Base-by-base conservation (phyloP, 2,113 vertebrate species). In the Nibea coibor region DNA sequence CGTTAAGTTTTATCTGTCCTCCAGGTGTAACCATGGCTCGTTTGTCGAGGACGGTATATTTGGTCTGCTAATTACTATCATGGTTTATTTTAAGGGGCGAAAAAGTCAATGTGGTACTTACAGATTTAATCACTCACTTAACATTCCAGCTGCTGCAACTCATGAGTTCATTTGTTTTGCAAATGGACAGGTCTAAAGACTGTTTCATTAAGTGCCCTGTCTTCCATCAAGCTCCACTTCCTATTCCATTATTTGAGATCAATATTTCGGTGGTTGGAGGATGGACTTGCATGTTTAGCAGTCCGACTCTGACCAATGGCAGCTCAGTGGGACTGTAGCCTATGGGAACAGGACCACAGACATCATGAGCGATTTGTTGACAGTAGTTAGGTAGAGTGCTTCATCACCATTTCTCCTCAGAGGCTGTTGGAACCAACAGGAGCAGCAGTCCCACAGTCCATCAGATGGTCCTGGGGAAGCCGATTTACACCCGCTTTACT, bases 231-330 rank as follows among this genome's bases (percentile, higher is more conserved):
- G 63, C 47, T 56, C 50, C 15, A 20, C 72, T 91, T 90, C 72
- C 81, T 72, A 24, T 71, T 73, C 68, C 86, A 91, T 89, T 91
- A 86, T 75, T 82, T 89, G 83, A 88, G 72, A 92, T 94, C 93
- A 85, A 92, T 91, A 74, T 39, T 19, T 56, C 14, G 45, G n/a
- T 12, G 17, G 50, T 11, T 31, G 73, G 53, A 83, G 81, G 72
- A 72, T 48, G 57, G 64, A 71, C 67, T 24, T 81, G 63, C 79
- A 88, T 74, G 82, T 66, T 83, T 57, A 84, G 57, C 56, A 54
- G 59, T 15, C 54, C 10, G 9, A n/a, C 11, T 12, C 22, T 22
- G 61, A 72, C 78, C 87, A 78, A 50, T 71, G 19, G 45, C 70
- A 57, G 63, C 67, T 68, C n/a, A 31, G 20, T 61, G 9, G 64